Evolutionary conservation across 2,113 vertebrate genomes (phyloP), one percentile per base, ranked within the genome.

Genomic region (Labrus mixtus): DNA sequence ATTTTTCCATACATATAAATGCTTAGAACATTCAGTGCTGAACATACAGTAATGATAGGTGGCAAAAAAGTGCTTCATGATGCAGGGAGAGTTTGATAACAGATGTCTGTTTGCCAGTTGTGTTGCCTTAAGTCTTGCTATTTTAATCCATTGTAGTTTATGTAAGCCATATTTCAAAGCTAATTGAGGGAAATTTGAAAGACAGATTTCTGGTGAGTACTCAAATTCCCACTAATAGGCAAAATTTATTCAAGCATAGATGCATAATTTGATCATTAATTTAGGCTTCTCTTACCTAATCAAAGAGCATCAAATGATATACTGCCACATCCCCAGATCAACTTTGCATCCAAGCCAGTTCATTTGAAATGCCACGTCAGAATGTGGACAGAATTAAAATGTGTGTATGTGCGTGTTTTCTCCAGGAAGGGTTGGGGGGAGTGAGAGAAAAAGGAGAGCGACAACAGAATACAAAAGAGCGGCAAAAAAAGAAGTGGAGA

Each of bases 381-480:
- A 48, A 7, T 48, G 46, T 17, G 48, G 48, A 51, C 19, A 10
- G 48, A 51, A 20, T 51, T 19, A 20, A n/a, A 58, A 51, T 16
- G 15, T 50, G 15, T 45, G 12, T 59, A 46, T 51, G 12, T 59
- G 20, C 46, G 67, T 68, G 60, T 73, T 69, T 76, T 61, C 43
- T 59, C 59, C 41, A 62, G 17, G 61, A 23, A 73, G 37, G 25
- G 9, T 7, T 29, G 29, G 2, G 19, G 62, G 13, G 48, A 43
- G 51, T 25, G 41, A 61, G 51, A n/a, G 60, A 56, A 33, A 19
- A n/a, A n/a, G n/a, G 53, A 59, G 58, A 69, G 73, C 43, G 10
- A 55, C 57, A 67, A 71, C 29, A 37, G 71, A 66, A 86, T 66
- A 76, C 22, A 60, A 68, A 83, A 75, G 43, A 84, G 68, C 54